phyloP scores from a whole-genome alignment of 2,797 vertebrate genomes.

The Okamejei kenojei region DNA sequence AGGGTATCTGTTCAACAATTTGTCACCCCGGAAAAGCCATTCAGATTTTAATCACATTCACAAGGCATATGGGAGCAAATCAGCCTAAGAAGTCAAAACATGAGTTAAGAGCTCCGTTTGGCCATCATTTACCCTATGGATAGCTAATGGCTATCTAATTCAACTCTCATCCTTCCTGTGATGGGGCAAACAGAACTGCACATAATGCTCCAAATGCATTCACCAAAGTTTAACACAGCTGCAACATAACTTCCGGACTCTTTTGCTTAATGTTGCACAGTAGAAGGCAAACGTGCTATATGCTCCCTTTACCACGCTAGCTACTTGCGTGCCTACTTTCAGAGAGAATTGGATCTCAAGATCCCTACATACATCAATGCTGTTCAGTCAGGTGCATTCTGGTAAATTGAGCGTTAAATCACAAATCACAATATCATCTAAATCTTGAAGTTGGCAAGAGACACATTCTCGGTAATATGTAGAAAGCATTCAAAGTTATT shows the following conservation, averaged over 20 bases:
- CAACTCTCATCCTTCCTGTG: background rate
- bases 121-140: background rate
- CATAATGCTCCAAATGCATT: no score
- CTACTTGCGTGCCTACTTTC: no score
- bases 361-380: no score
- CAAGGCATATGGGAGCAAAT: background rate
- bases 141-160: background rate
- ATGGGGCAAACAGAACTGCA: no score
- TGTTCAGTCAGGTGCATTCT: background rate
- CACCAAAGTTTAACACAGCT: no score
- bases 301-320: no score
- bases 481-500: slow-evolving; percentile 26
- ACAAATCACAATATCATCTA: no score
- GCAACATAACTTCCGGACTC: no score
- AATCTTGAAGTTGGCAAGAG: background rate
- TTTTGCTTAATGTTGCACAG: no score
- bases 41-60: background rate
- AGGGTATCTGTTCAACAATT: background rate
- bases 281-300: no score
- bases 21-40: background rate
- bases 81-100: background rate
- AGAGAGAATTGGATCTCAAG: no score
- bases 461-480: background rate
- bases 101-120: background rate
- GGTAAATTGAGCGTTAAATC: background rate